Conservation (phyloP, 2,888 invertebrate genomes). For the Carterocephalus palaemon region DNA sequence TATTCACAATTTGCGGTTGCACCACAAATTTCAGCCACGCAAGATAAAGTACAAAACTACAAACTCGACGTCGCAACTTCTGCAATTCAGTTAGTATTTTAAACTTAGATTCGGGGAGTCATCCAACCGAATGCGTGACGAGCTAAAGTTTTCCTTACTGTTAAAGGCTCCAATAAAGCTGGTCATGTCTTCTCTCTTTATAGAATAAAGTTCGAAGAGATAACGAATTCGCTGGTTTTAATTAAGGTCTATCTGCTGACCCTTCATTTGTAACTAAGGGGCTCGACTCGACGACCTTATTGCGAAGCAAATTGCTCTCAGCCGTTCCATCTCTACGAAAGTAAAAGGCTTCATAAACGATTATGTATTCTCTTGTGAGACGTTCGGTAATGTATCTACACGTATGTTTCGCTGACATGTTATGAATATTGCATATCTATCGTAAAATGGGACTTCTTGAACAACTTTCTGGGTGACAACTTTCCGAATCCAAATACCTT, state of each 20-base stretch:
- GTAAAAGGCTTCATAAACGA: constrained; percentile 36
- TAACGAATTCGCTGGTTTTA: constrained; percentile 65
- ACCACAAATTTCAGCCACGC: constrained; percentile 1
- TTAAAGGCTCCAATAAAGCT: constrained; percentile 14
- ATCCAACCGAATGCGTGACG: background rate
- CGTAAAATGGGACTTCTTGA: too few relatives aligned
- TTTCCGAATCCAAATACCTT: too few relatives aligned
- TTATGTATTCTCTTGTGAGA: constrained; percentile 28
- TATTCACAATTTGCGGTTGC: too few relatives aligned
- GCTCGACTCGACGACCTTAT: constrained; percentile 60
- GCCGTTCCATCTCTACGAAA: constrained; percentile 45
- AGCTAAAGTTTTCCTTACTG: constrained; percentile 13
- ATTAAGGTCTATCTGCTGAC: constrained; percentile 70
- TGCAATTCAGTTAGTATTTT: constrained; percentile 19
- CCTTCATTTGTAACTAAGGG: constrained; percentile 72
- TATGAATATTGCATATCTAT: constrained; percentile 8
- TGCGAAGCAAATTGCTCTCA: constrained; percentile 64
- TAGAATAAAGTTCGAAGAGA: constrained; percentile 30
- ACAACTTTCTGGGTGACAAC: too few relatives aligned
- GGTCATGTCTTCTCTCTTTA: constrained; percentile 21
- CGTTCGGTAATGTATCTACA: constrained; percentile 5
- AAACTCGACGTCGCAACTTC: constrained; percentile 4
- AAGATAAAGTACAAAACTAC: constrained; percentile 1
- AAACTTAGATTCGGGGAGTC: constrained; percentile 9
- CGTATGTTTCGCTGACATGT: constrained; percentile 4